Percentiles rank a stretch among this genome's conserved stretches.
Conservation (phyloP, 2,888 invertebrate species). For the Nemapogon koenigi region DNA sequence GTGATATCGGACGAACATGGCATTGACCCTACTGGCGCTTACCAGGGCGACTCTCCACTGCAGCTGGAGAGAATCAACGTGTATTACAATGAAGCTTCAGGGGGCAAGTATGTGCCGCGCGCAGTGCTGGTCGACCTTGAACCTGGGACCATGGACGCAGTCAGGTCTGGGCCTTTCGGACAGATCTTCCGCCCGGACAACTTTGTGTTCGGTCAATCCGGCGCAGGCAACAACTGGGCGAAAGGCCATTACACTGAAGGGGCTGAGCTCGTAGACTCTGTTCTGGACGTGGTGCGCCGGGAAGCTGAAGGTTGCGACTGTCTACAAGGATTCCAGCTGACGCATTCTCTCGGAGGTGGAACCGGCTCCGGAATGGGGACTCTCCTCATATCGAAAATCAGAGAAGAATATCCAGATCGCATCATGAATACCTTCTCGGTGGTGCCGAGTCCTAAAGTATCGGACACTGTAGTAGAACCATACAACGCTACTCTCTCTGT, state of each 20-base stretch:
- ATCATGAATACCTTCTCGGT: conserved; percentile 84
- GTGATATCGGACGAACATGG: conserved; percentile 81
- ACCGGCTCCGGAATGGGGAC: conserved; percentile 63
- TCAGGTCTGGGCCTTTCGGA: conserved; percentile 85
- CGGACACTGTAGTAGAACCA: conserved; percentile 67
- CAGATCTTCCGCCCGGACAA: conserved; percentile 88
- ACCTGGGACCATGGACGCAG: conserved; percentile 77
- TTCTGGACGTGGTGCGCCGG: conserved; percentile 79
- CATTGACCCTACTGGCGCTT: conserved; percentile 73
- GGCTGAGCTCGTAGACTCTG: conserved; percentile 84
- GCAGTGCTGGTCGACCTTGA: conserved; percentile 48
- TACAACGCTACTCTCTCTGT: conserved; percentile 87
- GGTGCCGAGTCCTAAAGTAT: conserved; percentile 84
- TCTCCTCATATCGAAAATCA: conserved; percentile 81
- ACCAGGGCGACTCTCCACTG: conserved; percentile 73
- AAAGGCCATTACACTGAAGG: conserved; percentile 89
- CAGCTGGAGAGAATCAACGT: conserved; percentile 80
- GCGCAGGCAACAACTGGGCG: conserved; percentile 60
- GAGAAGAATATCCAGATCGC: conserved; percentile 89
- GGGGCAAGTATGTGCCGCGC: conserved; percentile 51
- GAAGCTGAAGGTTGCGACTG: conserved; percentile 93
- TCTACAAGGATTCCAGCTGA: conserved; percentile 83
- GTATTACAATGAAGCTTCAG: conserved; percentile 75
- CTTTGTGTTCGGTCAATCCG: conserved; percentile 76
- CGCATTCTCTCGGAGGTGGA: conserved; percentile 71